phyloP scores from a whole-genome alignment of 2,113 vertebrate species.

The Fregata magnificens region DNA sequence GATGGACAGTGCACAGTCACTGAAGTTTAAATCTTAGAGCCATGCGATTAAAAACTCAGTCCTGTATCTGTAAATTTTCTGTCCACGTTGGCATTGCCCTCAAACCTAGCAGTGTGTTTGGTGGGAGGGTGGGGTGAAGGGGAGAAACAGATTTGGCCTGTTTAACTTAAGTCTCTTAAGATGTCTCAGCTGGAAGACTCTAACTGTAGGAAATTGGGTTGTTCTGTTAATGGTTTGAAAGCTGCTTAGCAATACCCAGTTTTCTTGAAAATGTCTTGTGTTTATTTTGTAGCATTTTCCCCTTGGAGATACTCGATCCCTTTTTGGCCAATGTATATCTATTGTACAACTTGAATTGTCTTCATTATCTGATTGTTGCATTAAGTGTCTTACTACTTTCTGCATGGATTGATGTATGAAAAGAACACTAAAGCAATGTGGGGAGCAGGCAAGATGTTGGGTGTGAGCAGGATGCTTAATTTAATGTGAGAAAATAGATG shows the following conservation, averaged over 20 bases:
- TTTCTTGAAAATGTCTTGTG: conserved; percentile 69
- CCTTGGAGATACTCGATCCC: conserved; percentile 35
- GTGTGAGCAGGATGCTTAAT: conserved; percentile 69
- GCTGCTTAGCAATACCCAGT: conserved; percentile 73
- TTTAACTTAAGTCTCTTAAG: conserved; percentile 69
- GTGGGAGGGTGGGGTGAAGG: conserved; percentile 57
- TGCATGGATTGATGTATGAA: conserved; percentile 77
- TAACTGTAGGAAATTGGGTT: conserved; percentile 70
- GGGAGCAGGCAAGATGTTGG: conserved; percentile 61
- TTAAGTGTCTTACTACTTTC: conserved; percentile 74
- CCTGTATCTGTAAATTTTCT: conserved; percentile 69
- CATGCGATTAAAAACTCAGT: conserved; percentile 8
- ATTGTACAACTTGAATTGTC: conserved; percentile 70
- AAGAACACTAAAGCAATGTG: conserved; percentile 67
- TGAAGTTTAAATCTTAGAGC: conserved; percentile 84
- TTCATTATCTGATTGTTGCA: conserved; percentile 71
- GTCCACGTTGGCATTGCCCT: conserved; percentile 67
- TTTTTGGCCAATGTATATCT: conserved; percentile 73
- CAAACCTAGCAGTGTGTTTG: conserved; percentile 66
- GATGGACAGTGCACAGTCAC: conserved; percentile 95
- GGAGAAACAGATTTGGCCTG: conserved; percentile 51
- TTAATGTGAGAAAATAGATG: conserved; percentile 75
- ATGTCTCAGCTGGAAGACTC: conserved; percentile 69
- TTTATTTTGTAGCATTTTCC: conserved; percentile 66
- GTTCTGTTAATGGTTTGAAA: conserved; percentile 65